Base-by-base conservation (phyloP, 92 coral and sea anemone species). In the Scolanthus callimorphus region DNA sequence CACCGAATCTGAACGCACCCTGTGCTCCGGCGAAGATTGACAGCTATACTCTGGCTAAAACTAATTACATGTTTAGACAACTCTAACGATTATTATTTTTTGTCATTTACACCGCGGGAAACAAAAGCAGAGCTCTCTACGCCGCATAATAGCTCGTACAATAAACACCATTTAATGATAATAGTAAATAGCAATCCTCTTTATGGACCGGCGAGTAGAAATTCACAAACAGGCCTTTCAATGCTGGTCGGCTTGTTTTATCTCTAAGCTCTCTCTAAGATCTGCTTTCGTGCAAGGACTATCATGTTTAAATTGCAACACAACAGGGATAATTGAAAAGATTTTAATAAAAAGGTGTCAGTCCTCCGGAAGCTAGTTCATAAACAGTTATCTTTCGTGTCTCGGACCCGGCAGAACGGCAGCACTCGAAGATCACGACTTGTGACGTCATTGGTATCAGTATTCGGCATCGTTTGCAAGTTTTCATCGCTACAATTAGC, bases 341-440 rank as follows among this genome's bases (percentile, higher is more conserved):
- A 9, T 3, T 44, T 25, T 29, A 60, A 68, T 68, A 55, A 68
- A 46, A n/a, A 25, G n/a, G 37, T 57, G 75, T 68, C 75, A 50
- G 31, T 11, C 41, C 27, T 19, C 75, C 75, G 75, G 75, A 68
- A 68, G 58, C 65, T 57, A 68, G 56, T 57, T 57, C 65, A 57
- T 55, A 44, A 29, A 13, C 29, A 17, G 64, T 55, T 68, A 68
- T 68, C 75, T 43, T 55, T 53, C 11, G 41, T 34, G 41, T 34
- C 41, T 6, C 41, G 15, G 15, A 15, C 41, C 8, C 41, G 41
- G 41, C 41, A 34, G 41, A 6, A 6, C 41, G 41, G 41, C 41
- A 34, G 15, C 41, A 34, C 6, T 6, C 41, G 15, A 34, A 34
- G 41, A n/a, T n/a, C n/a, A n/a, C n/a, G n/a, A n/a, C n/a, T n/a